Evolutionary conservation across 2,888 invertebrate species (phyloP).

Genomic region (Poecilus cupreus): DNA sequence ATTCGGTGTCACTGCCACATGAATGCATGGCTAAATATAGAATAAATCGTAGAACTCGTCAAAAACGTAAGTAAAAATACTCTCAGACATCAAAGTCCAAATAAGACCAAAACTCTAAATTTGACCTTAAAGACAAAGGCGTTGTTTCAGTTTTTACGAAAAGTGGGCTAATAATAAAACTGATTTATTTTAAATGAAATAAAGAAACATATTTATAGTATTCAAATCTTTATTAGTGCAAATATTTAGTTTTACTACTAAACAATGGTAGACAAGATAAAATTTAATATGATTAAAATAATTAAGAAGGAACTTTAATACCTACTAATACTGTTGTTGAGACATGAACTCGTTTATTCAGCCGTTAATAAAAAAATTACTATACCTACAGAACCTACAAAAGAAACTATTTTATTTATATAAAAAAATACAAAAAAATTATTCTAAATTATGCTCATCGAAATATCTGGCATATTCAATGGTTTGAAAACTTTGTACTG

Average conservation of each 20-base stretch:
- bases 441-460: slow-evolving; percentile 48
- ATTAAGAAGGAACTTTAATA: slow-evolving; percentile 13
- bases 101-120: neutral
- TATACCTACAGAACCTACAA: no score
- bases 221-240: slow-evolving; percentile 13
- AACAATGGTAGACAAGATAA: slow-evolving; percentile 6
- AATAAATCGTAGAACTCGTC: no score
- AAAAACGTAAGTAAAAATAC: no score
- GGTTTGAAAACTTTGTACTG: slow-evolving; percentile 49
- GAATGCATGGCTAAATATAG: neutral
- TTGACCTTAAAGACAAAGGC: neutral
- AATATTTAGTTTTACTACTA: neutral
- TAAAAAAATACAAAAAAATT: neutral
- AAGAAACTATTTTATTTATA: no score
- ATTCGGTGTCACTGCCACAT: no score
- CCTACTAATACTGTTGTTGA: neutral
- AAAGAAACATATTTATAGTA: no score
- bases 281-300: neutral
- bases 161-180: no score
- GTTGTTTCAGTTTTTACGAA: no score
- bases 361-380: no score
- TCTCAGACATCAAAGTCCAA: no score
- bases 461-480: slow-evolving; percentile 49
- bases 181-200: no score
- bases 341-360: no score